These are phyloP conservation scores for Cryptotermes secundus DNA, from an alignment of 1,140 invertebrate genomes.

Conservation along the genomic window DNA sequence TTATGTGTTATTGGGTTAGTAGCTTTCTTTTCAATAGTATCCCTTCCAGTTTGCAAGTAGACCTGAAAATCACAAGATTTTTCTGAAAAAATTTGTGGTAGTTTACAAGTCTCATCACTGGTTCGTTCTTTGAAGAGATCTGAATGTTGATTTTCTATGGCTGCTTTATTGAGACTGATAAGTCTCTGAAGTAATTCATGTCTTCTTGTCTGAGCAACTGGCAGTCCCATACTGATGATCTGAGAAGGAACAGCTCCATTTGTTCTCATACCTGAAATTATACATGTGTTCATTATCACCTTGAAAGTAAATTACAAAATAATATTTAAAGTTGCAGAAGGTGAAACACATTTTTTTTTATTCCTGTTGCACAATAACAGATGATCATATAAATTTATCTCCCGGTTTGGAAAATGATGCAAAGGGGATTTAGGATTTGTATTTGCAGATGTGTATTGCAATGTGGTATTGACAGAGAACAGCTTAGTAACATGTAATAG, in stretches of 20 bases:
- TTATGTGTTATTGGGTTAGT: background rate
- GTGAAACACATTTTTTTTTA: no score
- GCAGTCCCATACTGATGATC: background rate
- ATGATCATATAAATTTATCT: no score
- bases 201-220: background rate
- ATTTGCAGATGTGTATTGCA: no score
- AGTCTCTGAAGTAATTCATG: background rate
- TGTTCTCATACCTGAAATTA: conserved; percentile 1
- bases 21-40: background rate
- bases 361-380: no score
- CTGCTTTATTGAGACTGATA: background rate
- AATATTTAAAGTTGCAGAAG: no score
- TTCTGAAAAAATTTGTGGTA: background rate
- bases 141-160: background rate
- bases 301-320: no score
- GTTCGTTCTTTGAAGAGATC: background rate
- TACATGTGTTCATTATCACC: no score
- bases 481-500: no score
- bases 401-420: no score
- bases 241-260: background rate
- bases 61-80: background rate
- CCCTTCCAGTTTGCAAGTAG: background rate
- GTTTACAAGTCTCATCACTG: background rate
- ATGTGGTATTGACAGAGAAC: no score
- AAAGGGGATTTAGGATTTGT: no score